Evolutionary conservation across 92 coral and sea anemone species (phyloP).

Genomic region (Paragorgia papillata): DNA sequence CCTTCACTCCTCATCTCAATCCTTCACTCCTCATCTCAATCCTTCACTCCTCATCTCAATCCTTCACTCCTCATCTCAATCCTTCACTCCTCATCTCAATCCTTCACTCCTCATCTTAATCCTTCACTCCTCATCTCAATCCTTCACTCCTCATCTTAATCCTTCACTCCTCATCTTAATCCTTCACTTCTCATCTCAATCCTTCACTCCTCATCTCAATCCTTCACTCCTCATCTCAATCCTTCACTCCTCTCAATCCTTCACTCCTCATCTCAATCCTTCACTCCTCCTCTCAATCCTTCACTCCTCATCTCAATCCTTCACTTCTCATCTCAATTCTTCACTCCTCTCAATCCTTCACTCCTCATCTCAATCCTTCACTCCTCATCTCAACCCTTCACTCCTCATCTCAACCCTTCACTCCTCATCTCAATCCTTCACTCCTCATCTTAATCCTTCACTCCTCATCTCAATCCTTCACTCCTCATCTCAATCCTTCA

Average conservation of each 20-base stretch:
- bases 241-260: too few relatives aligned
- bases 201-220: too few relatives aligned
- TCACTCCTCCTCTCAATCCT: neutral
- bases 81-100: neutral
- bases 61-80: neutral
- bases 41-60: neutral
- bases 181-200: too few relatives aligned
- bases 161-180: too few relatives aligned
- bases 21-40: neutral
- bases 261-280: neutral
- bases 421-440: neutral
- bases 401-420: neutral
- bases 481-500: neutral
- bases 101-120: neutral
- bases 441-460: neutral
- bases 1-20: too few relatives aligned
- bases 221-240: too few relatives aligned
- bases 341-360: too few relatives aligned
- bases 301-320: too few relatives aligned
- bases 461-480: neutral
- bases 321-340: too few relatives aligned
- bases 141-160: conserved; percentile 1
- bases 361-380: neutral
- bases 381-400: neutral
- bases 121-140: neutral